Conservation (phyloP, 1,140 invertebrate species). For the Nixonia krombeini region DNA sequence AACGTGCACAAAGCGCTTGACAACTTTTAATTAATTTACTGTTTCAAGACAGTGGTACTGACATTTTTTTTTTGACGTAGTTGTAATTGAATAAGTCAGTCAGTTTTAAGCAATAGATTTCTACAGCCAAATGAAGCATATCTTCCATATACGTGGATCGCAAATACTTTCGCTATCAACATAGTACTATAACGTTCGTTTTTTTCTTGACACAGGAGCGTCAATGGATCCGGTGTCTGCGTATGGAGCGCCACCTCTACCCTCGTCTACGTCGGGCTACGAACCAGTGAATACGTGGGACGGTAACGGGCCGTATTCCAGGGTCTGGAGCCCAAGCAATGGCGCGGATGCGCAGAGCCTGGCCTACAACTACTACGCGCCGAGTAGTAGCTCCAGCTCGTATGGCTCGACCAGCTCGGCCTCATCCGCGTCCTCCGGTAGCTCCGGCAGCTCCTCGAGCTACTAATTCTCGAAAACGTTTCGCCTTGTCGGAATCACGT, state of each 20-base stretch:
- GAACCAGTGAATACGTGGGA: slow-evolving; percentile 75
- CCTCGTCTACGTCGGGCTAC: slow-evolving; percentile 74
- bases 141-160: no score
- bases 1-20: no score
- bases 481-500: no score
- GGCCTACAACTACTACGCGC: slow-evolving; percentile 85
- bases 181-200: no score
- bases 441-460: slow-evolving; percentile 72
- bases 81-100: no score
- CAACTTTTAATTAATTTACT: no score
- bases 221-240: slow-evolving; percentile 78
- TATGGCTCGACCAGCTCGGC: slow-evolving; percentile 70
- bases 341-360: slow-evolving; percentile 75
- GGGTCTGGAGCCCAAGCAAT: slow-evolving; percentile 78
- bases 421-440: slow-evolving; percentile 70
- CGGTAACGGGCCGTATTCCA: slow-evolving; percentile 79
- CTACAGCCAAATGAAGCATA: no score
- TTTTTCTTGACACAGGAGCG: slow-evolving; percentile 72
- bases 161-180: no score
- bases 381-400: slow-evolving; percentile 66
- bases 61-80: no score
- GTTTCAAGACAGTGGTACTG: no score
- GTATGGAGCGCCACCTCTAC: slow-evolving; percentile 75
- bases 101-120: no score
- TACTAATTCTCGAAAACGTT: no score